Base-by-base conservation (phyloP, 2,113 vertebrate genomes). In the Smithornis capensis region DNA sequence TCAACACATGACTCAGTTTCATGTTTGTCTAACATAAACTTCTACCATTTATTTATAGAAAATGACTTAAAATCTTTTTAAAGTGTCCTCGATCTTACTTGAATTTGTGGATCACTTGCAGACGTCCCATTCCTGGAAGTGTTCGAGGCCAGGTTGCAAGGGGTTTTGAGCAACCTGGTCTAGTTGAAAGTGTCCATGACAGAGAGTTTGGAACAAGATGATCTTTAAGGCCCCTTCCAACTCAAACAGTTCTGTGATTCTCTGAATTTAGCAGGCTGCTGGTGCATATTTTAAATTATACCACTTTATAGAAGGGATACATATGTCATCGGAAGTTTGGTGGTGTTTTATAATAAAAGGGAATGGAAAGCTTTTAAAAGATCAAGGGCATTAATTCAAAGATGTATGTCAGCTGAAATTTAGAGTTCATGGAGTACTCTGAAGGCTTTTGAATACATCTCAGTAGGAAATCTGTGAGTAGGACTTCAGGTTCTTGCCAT, bases 11-110 rank as follows among this genome's bases (percentile, higher is more conserved):
- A 96, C 69, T 89, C 55, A 68, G 63, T 86, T 97, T 96, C 45
- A 8, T 76, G 40, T 81, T 93, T 89, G 47, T 31, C 69, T 90
- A 37, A 22, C 44, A 53, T 71, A 40, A n/a, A 1, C 14, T 87
- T 90, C 16, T 91, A 25, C 16, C 22, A 75, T 80, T 63, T 94
- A 90, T 89, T 89, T 95, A 69, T 56, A 92, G 37, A 90, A 95
- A 92, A 64, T 27, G 0, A 33, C 29, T 82, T 91, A 53, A 89
- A 60, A 83, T 60, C 19, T 82, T 95, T 91, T 64, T 29, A 52
- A 79, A 67, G 14, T 67, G 13, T 62, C 38, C 65, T 90, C 79
- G 63, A 75, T 94, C 96, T 96, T 53, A 29, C 53, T 95, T 95
- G 74, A 79, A 94, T 49, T 77, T 83, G 25, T 31, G 35, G 29